Percentiles rank a stretch among this genome's conserved stretches.
These are phyloP conservation scores for Diadophis punctatus DNA, from an alignment of 2,113 vertebrate species.

Conservation along the genomic window DNA sequence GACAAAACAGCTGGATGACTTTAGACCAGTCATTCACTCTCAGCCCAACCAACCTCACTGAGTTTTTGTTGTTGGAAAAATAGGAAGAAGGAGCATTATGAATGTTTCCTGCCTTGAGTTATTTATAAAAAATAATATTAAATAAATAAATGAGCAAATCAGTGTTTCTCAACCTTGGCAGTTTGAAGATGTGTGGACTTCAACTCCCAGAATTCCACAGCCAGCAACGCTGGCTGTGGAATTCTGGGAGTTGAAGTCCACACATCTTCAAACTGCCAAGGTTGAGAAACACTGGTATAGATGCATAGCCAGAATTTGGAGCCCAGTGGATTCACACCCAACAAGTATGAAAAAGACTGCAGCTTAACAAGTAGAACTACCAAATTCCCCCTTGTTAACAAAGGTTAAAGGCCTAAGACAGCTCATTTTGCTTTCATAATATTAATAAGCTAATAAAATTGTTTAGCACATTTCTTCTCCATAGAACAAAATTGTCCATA, in stretches of 20 bases:
- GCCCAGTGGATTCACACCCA: not conserved
- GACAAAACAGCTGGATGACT: not conserved
- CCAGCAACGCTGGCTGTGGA: no score
- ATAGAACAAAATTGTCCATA: conserved; percentile 44
- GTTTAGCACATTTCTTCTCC: not conserved
- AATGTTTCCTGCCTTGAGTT: not conserved
- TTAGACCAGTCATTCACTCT: not conserved
- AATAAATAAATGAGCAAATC: not conserved
- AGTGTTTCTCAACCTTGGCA: no score
- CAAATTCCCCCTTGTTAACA: not conserved
- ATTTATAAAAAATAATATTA: not conserved
- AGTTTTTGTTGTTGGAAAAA: not conserved
- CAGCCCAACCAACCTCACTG: not conserved
- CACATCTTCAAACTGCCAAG: no score
- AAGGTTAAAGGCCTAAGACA: conserved; percentile 2
- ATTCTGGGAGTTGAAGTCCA: no score
- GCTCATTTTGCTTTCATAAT: conserved; percentile 43
- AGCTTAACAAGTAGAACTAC: not conserved
- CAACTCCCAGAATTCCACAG: no score
- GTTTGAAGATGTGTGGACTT: no score
- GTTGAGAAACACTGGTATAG: not conserved
- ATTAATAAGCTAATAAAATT: conserved; percentile 54
- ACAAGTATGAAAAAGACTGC: not conserved
- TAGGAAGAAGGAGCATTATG: not conserved
- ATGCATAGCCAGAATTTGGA: not conserved